Base-by-base conservation (phyloP, 1,140 invertebrate genomes). In the Drosophila sulfurigaster region DNA sequence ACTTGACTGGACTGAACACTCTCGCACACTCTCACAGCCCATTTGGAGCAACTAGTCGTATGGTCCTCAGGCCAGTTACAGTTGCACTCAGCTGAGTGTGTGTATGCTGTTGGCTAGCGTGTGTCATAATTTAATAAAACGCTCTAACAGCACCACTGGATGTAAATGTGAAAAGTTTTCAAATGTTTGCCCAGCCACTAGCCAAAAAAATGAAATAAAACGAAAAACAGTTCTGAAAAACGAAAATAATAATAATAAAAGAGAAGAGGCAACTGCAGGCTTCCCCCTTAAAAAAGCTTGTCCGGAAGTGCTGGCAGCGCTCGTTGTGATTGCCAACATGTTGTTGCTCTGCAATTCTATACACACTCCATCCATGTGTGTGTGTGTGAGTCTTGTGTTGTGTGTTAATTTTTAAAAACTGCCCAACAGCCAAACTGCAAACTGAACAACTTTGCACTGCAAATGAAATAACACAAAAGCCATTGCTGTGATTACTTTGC, bases 131-230 rank as follows among this genome's bases (percentile, higher is more conserved):
- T 89, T 89, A 89, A 89, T 89, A 90, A 89, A 90, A 90, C 66
- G 86, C 75, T 88, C 80, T 81, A 83, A 83, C 73, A 87, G 83
- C 83, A 79, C 82, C 85, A 75, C 81, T 89, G 88, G 81, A 89
- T 89, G 86, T 89, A 90, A 85, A 89, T 89, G 85, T 78, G 79
- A 89, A 89, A 89, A 89, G 78, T 89, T 89, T 89, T 88, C 85
- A 88, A 88, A 88, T 89, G 81, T 89, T 86, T 79, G 76, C 70
- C 10, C 66, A 75, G 67, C 66, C 66, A 66, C 69, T 63, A 81
- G 82, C 58, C 38, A 66, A 66, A 76, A 72, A 76, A 60, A 60
- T 3, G 32, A 52, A 43, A 20, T 2, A 46, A 46, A 41, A 66
- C 32, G 32, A 45, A 45, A 5, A 35, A 1, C 1, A 20, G 30